Conservation (phyloP, 2,888 invertebrate species). For the Ctenicera cuprea region DNA sequence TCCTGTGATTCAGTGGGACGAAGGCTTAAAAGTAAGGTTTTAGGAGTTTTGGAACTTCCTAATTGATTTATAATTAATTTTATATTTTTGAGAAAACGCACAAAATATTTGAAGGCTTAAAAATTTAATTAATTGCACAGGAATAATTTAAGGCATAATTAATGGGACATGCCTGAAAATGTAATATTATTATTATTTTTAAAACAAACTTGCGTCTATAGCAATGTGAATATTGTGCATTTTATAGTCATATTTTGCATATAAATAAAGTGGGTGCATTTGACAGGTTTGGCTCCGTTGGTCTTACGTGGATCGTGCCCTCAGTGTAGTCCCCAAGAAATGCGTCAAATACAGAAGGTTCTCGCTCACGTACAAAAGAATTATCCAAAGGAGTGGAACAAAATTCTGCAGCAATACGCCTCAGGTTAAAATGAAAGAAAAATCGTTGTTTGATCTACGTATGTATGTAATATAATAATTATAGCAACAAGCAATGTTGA, state of each 20-base stretch:
- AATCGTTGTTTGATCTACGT: neutral
- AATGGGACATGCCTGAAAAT: too few species aligned
- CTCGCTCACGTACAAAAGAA: slow-evolving; percentile 84
- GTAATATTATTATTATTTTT: too few species aligned
- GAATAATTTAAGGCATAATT: too few species aligned
- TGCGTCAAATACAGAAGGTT: slow-evolving; percentile 84
- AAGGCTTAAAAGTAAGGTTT: slow-evolving; percentile 80
- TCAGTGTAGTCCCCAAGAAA: slow-evolving; percentile 82
- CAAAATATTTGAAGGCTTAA: neutral
- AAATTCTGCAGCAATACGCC: slow-evolving; percentile 82
- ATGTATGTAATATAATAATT: slow-evolving; percentile 10
- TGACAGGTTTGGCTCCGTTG: slow-evolving; percentile 82
- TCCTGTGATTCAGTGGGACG: slow-evolving; percentile 85
- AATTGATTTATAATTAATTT: slow-evolving; percentile 10
- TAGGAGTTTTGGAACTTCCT: neutral
- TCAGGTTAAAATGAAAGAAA: slow-evolving; percentile 44
- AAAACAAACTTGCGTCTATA: too few species aligned
- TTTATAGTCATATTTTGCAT: slow-evolving; percentile 5
- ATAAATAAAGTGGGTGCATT: slow-evolving; percentile 29
- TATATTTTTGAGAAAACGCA: neutral
- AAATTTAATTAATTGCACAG: too few species aligned
- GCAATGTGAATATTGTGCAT: neutral
- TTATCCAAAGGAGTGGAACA: slow-evolving; percentile 86
- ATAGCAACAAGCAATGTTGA: neutral
- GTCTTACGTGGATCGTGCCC: slow-evolving; percentile 85